Conservation (phyloP, 2,113 vertebrate species). For the Agapornis roseicollis region DNA sequence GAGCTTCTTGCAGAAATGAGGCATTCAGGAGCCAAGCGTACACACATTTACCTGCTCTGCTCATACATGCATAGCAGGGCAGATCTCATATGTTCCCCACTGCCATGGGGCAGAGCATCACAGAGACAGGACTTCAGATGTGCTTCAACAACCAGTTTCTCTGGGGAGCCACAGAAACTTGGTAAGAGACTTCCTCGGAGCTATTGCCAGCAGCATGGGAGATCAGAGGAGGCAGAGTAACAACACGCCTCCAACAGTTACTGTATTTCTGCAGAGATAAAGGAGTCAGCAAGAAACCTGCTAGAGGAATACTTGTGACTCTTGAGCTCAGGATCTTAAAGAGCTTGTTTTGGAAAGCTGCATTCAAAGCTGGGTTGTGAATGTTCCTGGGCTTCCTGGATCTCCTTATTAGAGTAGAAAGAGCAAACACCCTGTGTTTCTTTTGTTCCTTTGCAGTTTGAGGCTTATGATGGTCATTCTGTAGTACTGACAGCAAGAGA, state of each 20-base stretch:
- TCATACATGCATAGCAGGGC: background rate
- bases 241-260: background rate
- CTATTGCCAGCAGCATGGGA: background rate
- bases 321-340: background rate
- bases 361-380: background rate
- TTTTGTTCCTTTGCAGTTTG: background rate
- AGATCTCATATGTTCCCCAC: background rate
- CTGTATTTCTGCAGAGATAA: background rate
- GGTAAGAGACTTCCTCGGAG: background rate
- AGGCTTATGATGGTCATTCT: background rate
- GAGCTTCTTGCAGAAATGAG: background rate
- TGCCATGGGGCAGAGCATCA: rapidly evolving
- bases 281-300: background rate
- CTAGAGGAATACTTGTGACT: background rate
- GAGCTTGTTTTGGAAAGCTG: background rate
- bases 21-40: background rate
- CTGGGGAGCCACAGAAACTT: background rate
- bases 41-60: background rate
- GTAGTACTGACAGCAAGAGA: background rate
- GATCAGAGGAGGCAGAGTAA: background rate
- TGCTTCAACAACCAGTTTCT: background rate
- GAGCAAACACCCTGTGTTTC: background rate
- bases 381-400: background rate
- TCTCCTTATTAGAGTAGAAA: background rate
- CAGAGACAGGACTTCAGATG: rapidly evolving